Base-by-base conservation (phyloP, 1,140 invertebrate genomes). In the Colletes latitarsis region DNA sequence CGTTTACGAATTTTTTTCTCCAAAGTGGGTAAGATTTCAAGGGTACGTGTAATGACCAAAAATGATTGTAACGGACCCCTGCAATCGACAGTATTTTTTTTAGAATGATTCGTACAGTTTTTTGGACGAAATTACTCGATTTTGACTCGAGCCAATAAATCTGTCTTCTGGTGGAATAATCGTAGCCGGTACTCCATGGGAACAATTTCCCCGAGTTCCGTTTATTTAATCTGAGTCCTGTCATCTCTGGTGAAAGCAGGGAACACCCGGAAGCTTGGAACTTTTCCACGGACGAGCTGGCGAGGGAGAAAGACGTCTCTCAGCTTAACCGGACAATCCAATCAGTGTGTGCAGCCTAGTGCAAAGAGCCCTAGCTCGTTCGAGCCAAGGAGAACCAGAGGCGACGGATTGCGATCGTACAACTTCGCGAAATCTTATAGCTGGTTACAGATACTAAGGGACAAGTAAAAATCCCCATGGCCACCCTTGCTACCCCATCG, bases 361-460 rank as follows among this genome's bases (percentile, higher is more conserved):
- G 75, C 30, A 68, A 79, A 64, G 49, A 53, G 52, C 12, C 19
- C 49, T 49, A 39, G 66, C 43, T 14, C 19, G 14, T 6, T 66
- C 57, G 19, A 17, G 10, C 43, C 9, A n/a, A 46, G 43, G 30
- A 12, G 55, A 3, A 46, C 6, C 43, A 67, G 17, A 41, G 53
- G 39, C 60, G 66, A 84, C 63, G 83, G 68, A 86, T 85, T 80
- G 68, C 83, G 80, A 82, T 83, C 73, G 84, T 86, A 86, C 77
- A 85, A 87, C 84, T 87, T 87, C 81, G 64, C 77, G 84, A 86
- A 85, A 85, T 85, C 85, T 85, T 86, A 85, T 46, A 85, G 83
- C 76, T 83, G 83, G 83, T 74, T 72, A 79, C 55, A 57, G 67
- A 58, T 60, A 64, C 15, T 19, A 17, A 49, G 52, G 17, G 21